These are phyloP conservation scores for Sitodiplosis mosellana DNA, from an alignment of 1,140 invertebrate genomes.

Conservation along the genomic window DNA sequence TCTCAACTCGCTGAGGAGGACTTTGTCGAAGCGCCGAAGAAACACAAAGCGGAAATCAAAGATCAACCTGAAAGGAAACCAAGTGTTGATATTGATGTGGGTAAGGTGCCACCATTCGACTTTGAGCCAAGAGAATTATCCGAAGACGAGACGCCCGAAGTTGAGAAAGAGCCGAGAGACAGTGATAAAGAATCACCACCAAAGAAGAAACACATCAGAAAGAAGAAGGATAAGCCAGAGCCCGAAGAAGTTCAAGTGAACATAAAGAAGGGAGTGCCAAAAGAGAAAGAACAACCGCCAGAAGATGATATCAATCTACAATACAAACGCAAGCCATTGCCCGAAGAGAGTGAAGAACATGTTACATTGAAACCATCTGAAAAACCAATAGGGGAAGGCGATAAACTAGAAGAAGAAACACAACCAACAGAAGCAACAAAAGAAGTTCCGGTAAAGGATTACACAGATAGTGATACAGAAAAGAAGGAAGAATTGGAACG, in stretches of 20 bases:
- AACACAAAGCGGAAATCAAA: slow-evolving; percentile 4
- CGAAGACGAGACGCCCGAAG: slow-evolving; percentile 10
- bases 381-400: slow-evolving; percentile 12
- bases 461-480: no score
- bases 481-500: no score
- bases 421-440: slow-evolving; percentile 14
- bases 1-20: slow-evolving; percentile 7
- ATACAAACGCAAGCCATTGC: slow-evolving; percentile 28
- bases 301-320: slow-evolving; percentile 21
- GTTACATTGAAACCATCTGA: slow-evolving; percentile 33
- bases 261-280: slow-evolving; percentile 14
- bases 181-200: slow-evolving; percentile 3
- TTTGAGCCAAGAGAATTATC: not conserved
- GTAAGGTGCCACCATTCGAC: no score
- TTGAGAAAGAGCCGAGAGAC: slow-evolving; percentile 2
- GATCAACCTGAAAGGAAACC: slow-evolving; percentile 2
- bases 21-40: slow-evolving; percentile 1
- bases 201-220: slow-evolving; percentile 13
- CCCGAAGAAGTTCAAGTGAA: slow-evolving; percentile 18
- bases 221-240: slow-evolving; percentile 14
- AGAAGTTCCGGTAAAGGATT: slow-evolving; percentile 5
- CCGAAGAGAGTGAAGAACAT: slow-evolving; percentile 32
- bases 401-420: slow-evolving; percentile 10
- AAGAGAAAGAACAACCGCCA: no score
- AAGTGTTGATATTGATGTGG: no score